A percentile compares a stretch with the other conserved stretches of the same genome.
Conservation (phyloP, 2,888 invertebrate genomes). For the Mongoloraphidia duomilia region DNA sequence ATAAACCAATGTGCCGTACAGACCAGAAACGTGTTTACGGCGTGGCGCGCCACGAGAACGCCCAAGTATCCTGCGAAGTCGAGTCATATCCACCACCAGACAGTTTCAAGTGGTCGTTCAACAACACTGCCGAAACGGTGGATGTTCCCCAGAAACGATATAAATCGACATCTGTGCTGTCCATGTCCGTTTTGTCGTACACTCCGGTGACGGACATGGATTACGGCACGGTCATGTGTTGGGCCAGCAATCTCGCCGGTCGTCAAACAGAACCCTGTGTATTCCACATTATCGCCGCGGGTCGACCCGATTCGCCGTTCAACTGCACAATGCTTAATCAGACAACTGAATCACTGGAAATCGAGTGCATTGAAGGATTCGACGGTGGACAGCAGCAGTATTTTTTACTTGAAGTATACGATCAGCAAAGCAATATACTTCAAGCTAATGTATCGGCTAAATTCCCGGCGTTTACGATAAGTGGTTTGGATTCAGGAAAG, state of each 20-base stretch:
- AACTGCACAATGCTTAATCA: conserved; percentile 66
- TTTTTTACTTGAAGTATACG: conserved; percentile 59
- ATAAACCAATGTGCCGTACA: conserved; percentile 67
- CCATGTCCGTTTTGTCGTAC: conserved; percentile 56
- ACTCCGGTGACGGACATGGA: conserved; percentile 61
- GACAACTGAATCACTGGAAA: conserved; percentile 61
- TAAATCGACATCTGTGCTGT: conserved; percentile 33
- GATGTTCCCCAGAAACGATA: conserved; percentile 60
- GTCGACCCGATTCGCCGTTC: conserved; percentile 61
- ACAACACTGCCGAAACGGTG: conserved; percentile 70
- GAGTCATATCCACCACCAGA: conserved; percentile 73
- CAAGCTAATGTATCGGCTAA: conserved; percentile 55
- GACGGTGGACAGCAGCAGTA: conserved; percentile 65
- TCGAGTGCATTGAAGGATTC: conserved; percentile 58
- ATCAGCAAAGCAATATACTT: conserved; percentile 45
- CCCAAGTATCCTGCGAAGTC: conserved; percentile 67
- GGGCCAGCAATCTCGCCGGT: conserved; percentile 58
- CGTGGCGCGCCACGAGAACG: conserved; percentile 67
- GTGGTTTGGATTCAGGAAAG: conserved; percentile 63
- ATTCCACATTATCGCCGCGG: conserved; percentile 59
- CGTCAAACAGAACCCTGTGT: conserved; percentile 59
- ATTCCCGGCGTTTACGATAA: conserved; percentile 60
- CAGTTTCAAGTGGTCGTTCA: conserved; percentile 77
- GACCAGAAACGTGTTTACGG: conserved; percentile 69
- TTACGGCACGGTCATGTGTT: conserved; percentile 62